Base-by-base conservation (phyloP, 2,797 vertebrate genomes). In the Thripadectes ignobilis region DNA sequence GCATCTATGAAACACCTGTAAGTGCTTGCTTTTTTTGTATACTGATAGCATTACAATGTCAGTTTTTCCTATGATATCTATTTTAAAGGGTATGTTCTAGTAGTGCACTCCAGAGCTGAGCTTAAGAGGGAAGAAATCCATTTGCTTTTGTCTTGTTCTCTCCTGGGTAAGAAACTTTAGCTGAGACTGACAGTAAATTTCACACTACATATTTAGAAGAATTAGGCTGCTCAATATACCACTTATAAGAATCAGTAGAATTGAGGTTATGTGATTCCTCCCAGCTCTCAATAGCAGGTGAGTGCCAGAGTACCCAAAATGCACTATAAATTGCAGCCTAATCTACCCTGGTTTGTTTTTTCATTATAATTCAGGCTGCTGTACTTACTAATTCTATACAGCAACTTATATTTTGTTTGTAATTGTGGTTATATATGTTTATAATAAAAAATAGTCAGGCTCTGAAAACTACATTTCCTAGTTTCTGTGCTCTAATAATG, bases 1-100 rank as follows among this genome's bases (percentile, higher is more conserved):
- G 99, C 97, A 99, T 99, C 97, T 99, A 99, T 52, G 99, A 99
- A 97, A 99, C 99, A 46, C 99, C 99, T 29, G 99, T 99, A 98
- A 98, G 99, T 96, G 69, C 32, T 23, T 63, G 16, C 4, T 6
- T 38, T 27, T 69, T 58, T 81, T 67, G 61, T 2, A 5, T 73
- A 1, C 15, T 23, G 51, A 17, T 3, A 62, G 21, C 23, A n/a
- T 82, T 63, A 39, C 14, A 38, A 6, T 46, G n/a, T 73, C 27
- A 24, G 12, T 27, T 7, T 78, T 72, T 63, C 18, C 16, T 4
- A 3, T 55, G 18, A 26, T 58, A 9, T 32, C 13, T 71, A 2
- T 61, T 89, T 68, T 61, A 65, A 92, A 71, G 14, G 29, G 46
- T 61, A 8, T 2, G 6, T n/a, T 77, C 77, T 57, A 75, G 46